phyloP scores from a whole-genome alignment of 2,113 vertebrate species.

The Dromas ardeola region DNA sequence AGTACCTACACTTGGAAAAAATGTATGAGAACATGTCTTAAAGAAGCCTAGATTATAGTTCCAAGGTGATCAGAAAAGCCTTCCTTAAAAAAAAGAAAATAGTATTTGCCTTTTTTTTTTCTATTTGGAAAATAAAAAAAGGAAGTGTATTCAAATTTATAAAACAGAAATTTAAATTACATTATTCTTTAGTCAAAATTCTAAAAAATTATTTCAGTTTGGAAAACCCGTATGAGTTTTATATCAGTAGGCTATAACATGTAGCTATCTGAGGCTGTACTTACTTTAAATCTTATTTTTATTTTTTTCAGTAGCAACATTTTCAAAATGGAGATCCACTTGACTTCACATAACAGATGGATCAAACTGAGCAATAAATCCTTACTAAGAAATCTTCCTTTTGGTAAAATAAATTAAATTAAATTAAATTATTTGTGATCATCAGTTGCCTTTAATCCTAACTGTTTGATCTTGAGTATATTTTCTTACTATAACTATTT shows the following conservation, averaged over 20 bases:
- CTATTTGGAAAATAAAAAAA: neutral
- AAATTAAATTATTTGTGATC: neutral
- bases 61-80: neutral
- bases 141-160: neutral
- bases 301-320: neutral
- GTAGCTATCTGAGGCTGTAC: neutral
- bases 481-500: neutral
- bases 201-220: neutral
- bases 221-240: neutral
- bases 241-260: neutral
- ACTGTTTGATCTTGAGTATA: neutral
- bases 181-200: neutral
- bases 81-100: neutral
- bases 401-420: neutral
- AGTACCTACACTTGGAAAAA: neutral
- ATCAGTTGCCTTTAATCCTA: neutral
- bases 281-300: neutral
- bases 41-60: neutral
- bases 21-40: neutral
- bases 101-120: neutral
- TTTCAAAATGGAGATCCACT: neutral
- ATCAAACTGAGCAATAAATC: neutral
- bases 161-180: neutral
- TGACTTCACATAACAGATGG: neutral
- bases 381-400: neutral